A percentile compares a stretch with the other conserved stretches of the same genome.
Conservation (phyloP, 2,888 invertebrate genomes). For the Tetanocera ferruginea region DNA sequence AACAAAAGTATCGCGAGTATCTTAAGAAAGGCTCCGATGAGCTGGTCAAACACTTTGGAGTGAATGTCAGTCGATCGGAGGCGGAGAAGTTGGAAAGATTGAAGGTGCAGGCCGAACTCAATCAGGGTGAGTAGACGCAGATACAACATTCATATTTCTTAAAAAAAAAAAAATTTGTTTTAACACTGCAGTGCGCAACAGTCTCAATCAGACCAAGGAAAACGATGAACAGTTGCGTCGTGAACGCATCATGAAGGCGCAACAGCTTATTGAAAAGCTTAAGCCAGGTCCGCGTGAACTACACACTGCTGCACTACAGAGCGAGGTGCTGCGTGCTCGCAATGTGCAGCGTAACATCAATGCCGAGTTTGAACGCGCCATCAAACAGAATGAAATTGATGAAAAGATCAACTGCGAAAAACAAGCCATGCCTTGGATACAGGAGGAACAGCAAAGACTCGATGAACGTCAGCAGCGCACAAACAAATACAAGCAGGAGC, state of each 20-base stretch:
- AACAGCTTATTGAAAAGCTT: conserved; percentile 61
- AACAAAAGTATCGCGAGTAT: conserved; percentile 64
- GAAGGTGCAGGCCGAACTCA: background rate
- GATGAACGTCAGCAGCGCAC: conserved; percentile 55
- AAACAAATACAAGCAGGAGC: conserved; percentile 60
- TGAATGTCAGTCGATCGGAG: conserved; percentile 51
- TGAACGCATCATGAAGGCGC: conserved; percentile 62
- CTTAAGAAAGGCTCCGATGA: conserved; percentile 68
- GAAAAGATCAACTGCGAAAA: conserved; percentile 60
- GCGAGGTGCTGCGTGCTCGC: conserved; percentile 64
- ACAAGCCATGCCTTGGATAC: conserved; percentile 66
- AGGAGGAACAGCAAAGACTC: conserved; percentile 63
- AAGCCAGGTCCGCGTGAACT: conserved; percentile 65
- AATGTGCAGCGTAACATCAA: conserved; percentile 63
- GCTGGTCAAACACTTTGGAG: conserved; percentile 69
- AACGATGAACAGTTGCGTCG: conserved; percentile 56
- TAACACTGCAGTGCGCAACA: conserved; percentile 38
- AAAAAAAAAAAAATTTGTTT: background rate
- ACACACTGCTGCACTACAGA: conserved; percentile 64
- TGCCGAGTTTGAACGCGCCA: conserved; percentile 55
- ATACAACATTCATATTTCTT: background rate
- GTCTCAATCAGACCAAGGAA: conserved; percentile 49
- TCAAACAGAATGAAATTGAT: conserved; percentile 53
- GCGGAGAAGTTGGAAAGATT: conserved; percentile 48
- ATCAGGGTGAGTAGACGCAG: background rate